Evolutionary conservation across 2,888 invertebrate genomes (phyloP).

Genomic region (Lamellibrachia satsuma): DNA sequence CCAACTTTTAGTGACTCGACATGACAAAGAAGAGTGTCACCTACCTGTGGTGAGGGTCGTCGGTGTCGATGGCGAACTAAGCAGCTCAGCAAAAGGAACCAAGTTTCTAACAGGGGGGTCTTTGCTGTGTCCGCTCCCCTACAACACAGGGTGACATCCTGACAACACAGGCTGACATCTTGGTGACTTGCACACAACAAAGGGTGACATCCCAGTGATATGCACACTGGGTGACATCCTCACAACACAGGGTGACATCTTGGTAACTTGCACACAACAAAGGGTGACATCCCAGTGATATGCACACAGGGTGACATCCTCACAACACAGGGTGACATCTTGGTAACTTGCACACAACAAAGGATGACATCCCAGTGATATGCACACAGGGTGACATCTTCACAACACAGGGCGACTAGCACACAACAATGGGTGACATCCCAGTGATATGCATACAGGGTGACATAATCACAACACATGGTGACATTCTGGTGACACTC

Average conservation of each 20-base stretch:
- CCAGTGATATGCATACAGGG: background rate
- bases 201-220: background rate
- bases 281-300: background rate
- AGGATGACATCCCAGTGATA: background rate
- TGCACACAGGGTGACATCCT: background rate
- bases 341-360: background rate
- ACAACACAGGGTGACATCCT: background rate
- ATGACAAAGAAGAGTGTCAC: background rate
- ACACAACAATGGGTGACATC: slow-evolving; percentile 14
- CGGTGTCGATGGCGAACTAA: slow-evolving; percentile 44
- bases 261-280: background rate
- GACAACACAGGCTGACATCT: background rate
- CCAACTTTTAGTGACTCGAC: no score
- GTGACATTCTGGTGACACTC: background rate
- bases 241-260: background rate
- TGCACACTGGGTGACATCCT: background rate
- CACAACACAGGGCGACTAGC: background rate
- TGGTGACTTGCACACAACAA: background rate
- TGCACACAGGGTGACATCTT: background rate
- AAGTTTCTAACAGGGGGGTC: slow-evolving; percentile 22
- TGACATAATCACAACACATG: slow-evolving; percentile 20
- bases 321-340: background rate
- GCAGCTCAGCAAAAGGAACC: slow-evolving; percentile 56
- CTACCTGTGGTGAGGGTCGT: slow-evolving; percentile 24
- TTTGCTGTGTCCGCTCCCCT: slow-evolving; percentile 23